Evolutionary conservation across 1,140 invertebrate genomes (phyloP).

Genomic region (Aplysia californica): DNA sequence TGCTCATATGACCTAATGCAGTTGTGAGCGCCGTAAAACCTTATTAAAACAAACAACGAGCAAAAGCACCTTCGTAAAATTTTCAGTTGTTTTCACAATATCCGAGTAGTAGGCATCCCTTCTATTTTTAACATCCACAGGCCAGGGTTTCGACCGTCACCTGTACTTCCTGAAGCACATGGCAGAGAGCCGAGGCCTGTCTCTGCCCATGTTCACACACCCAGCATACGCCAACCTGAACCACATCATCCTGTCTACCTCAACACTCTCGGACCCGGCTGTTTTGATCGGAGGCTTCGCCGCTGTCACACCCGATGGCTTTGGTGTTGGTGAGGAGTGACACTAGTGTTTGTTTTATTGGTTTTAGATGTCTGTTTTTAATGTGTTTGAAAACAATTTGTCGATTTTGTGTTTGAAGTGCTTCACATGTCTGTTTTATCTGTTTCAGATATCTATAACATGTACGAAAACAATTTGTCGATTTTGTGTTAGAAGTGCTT

Average conservation of each 20-base stretch:
- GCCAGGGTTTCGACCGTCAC: conserved; percentile 96
- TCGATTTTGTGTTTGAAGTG: not conserved
- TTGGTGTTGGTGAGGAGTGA: conserved; percentile 82
- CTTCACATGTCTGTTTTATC: too few species aligned
- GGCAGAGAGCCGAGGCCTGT: conserved; percentile 72
- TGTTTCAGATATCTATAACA: not conserved
- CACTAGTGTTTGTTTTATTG: conserved; percentile 14
- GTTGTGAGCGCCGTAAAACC: too few species aligned
- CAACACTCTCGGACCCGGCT: conserved; percentile 88
- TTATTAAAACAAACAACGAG: too few species aligned
- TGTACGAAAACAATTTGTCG: not conserved
- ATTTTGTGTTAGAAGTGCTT: not conserved
- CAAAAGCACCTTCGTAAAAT: too few species aligned
- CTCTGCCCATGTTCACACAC: conserved; percentile 82
- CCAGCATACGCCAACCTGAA: conserved; percentile 85
- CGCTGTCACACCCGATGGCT: conserved; percentile 89
- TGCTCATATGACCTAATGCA: too few species aligned
- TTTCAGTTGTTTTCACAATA: too few species aligned
- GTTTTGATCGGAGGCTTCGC: conserved; percentile 94
- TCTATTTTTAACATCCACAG: too few species aligned
- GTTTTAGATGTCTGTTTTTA: conserved; percentile 9
- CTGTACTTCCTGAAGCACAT: conserved; percentile 83
- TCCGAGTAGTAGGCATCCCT: too few species aligned
- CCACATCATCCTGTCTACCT: conserved; percentile 94
- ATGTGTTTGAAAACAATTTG: conserved; percentile 5